Evolutionary conservation across 2,113 vertebrate genomes (phyloP).

Genomic region (Electrona antarctica): DNA sequence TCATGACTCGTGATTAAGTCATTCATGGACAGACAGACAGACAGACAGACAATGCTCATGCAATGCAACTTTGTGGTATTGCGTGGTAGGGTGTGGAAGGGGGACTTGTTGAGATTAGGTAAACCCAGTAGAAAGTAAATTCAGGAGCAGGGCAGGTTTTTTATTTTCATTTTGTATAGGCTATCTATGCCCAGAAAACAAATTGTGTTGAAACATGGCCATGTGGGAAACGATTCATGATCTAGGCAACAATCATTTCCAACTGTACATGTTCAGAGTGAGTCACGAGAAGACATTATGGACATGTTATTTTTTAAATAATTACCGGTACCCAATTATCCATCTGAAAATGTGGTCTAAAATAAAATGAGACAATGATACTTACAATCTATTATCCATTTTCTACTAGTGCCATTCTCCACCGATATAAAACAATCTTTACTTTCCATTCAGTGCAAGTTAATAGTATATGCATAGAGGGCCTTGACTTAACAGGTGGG

Average conservation of each 20-base stretch:
- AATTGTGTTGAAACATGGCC: neutral
- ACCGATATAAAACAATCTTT: constrained; percentile 25
- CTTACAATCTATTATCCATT: constrained; percentile 42
- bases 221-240: constrained; percentile 4
- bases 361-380: constrained; percentile 19
- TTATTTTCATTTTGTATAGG: neutral
- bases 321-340: neutral
- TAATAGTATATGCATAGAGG: constrained; percentile 14
- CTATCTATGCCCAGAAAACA: neutral
- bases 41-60: constrained; percentile 22
- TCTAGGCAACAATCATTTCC: neutral
- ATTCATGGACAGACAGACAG: constrained; percentile 27
- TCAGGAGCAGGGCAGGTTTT: neutral
- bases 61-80: neutral
- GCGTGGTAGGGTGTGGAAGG: neutral
- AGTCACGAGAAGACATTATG: too few relatives aligned
- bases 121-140: constrained; percentile 3
- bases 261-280: too few relatives aligned
- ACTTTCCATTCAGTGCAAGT: constrained; percentile 28
- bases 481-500: constrained; percentile 8
- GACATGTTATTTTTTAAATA: too few relatives aligned
- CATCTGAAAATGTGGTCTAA: constrained; percentile 1
- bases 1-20: neutral
- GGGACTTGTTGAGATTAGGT: constrained; percentile 1
- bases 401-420: constrained; percentile 9